phyloP scores from a whole-genome alignment of 2,888 invertebrate genomes.

The Sinopyrophorus schimmeli region DNA sequence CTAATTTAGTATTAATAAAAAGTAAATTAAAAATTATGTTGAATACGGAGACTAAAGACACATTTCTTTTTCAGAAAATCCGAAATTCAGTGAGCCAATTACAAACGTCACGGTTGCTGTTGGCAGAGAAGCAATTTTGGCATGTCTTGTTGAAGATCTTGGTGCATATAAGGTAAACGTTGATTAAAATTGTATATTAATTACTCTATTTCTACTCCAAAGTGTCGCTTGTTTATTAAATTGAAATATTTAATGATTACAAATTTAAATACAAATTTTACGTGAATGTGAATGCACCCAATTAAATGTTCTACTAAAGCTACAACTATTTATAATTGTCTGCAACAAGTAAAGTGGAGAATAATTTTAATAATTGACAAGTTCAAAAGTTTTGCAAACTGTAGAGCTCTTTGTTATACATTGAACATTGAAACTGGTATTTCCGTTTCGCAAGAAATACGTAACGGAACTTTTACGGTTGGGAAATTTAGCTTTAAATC shows the following conservation, averaged over 20 bases:
- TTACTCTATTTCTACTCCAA: too few species aligned
- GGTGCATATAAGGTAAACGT: slow-evolving; percentile 74
- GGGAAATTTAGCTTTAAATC: background rate
- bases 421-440: background rate
- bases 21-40: too few species aligned
- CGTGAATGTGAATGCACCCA: too few species aligned
- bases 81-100: slow-evolving; percentile 82
- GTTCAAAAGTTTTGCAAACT: background rate
- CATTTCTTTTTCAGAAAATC: slow-evolving; percentile 76
- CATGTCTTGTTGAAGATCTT: slow-evolving; percentile 82
- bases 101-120: slow-evolving; percentile 84
- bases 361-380: slow-evolving; percentile 1
- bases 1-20: too few species aligned
- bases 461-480: slow-evolving; percentile 1
- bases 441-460: slow-evolving; percentile 1
- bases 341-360: too few species aligned
- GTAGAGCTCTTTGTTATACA: slow-evolving; percentile 1
- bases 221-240: too few species aligned
- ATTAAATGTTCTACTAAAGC: too few species aligned
- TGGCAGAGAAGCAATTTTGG: slow-evolving; percentile 80
- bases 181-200: background rate
- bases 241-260: too few species aligned
- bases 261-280: too few species aligned
- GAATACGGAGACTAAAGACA: too few species aligned
- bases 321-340: too few species aligned